Base-by-base conservation (phyloP, 1,140 invertebrate genomes). In the Euwallacea similis region DNA sequence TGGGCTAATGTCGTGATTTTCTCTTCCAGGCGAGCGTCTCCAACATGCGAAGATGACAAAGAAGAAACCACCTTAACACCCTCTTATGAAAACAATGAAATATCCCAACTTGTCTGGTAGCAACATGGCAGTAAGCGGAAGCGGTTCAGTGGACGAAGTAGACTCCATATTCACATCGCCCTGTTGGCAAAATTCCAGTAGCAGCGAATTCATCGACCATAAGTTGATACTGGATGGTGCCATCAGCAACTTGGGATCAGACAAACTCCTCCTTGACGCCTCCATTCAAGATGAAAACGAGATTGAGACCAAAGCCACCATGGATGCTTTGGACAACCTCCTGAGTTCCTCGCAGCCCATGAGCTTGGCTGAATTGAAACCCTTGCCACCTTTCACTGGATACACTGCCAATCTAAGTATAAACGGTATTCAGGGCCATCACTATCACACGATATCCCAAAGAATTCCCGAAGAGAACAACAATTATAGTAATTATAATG, bases 371-470 rank as follows among this genome's bases (percentile, higher is more conserved):
- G 93, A 95, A 77, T 84, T 95, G 58, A 95, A 95, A 79, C 93
- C 93, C 0, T 83, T 96, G 69, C 92, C 93, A 0, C 92, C 93
- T 0, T 94, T 94, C 81, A 93, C 91, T 11, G 90, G 90, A 10
- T 93, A 93, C 83, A 94, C 91, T 2, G 91, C 90, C 0, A 91
- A 93, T 76, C 83, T 92, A 42, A 92, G 88, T 73, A 92, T 93
- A 79, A 92, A 93, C 83, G 91, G 92, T 16, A 93, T 94, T 77
- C 88, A 91, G 56, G 90, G 93, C n/a, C 91, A 93, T 78, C 92
- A 94, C 78, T 92, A 91, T 82, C 91, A 93, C 81, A 88, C 91
- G 73, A 92, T 94, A 82, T 90, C 91, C 4, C 88, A 89, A 79
- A 82, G 87, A 56, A 83, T 88, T 63, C 87, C 87, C 4, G 88